A percentile compares a stretch with the other conserved stretches of the same genome.
phyloP scores from a whole-genome alignment of 2,113 vertebrate genomes.

The Acrocephalus arundinaceus region DNA sequence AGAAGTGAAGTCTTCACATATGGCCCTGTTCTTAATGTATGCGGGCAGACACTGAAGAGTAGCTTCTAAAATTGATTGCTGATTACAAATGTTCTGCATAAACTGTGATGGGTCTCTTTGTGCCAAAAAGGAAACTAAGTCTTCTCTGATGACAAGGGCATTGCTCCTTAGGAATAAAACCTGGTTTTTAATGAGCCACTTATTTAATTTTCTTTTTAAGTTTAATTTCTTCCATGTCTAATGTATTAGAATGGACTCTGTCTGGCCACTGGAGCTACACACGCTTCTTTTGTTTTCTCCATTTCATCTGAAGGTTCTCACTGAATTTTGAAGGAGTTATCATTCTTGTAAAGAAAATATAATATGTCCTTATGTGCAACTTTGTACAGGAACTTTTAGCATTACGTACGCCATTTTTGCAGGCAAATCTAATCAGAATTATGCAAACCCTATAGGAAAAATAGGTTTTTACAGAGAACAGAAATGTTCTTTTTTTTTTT shows the following conservation, averaged over 20 bases:
- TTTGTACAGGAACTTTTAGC: neutral
- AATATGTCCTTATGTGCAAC: neutral
- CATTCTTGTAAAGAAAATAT: neutral
- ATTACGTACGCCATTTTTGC: neutral
- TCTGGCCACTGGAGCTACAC: neutral
- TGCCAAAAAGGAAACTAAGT: neutral
- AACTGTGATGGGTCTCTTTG: neutral
- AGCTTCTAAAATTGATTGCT: neutral
- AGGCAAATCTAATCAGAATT: neutral
- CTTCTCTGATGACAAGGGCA: neutral
- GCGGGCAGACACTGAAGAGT: neutral
- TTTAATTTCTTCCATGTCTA: neutral
- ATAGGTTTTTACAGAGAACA: neutral
- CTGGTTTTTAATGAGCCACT: neutral
- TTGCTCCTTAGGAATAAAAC: neutral
- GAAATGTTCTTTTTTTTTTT: neutral
- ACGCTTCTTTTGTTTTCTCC: neutral
- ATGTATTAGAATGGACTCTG: neutral
- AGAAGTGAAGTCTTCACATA: neutral
- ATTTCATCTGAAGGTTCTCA: neutral
- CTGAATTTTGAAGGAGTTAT: neutral
- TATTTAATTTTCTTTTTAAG: neutral
- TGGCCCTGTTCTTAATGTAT: neutral
- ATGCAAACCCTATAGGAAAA: neutral
- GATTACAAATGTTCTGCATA: neutral